phyloP scores from a whole-genome alignment of 1,140 invertebrate species.

The Danaus plexippus region DNA sequence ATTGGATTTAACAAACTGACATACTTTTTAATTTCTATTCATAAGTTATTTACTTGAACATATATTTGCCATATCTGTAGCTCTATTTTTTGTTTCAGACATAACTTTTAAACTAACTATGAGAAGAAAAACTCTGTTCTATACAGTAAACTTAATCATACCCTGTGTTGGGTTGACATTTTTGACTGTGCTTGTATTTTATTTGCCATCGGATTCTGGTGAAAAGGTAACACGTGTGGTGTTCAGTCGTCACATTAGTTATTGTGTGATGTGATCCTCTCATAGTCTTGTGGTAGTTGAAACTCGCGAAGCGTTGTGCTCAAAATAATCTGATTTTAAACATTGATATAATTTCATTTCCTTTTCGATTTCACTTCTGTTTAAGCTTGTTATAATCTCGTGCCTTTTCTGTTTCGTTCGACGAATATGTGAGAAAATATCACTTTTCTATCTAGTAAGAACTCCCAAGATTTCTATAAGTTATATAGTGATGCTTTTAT shows the following conservation, averaged over 20 bases:
- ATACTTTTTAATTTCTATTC: neutral
- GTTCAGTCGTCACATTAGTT: slow-evolving; percentile 6
- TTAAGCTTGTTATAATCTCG: no score
- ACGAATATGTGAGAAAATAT: no score
- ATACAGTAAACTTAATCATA: slow-evolving; percentile 97
- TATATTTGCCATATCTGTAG: neutral
- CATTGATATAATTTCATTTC: no score
- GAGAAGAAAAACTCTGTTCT: slow-evolving; percentile 95
- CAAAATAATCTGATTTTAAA: no score
- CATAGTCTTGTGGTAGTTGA: slow-evolving; percentile 14
- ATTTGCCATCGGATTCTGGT: slow-evolving; percentile 97
- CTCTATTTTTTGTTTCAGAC: slow-evolving; percentile 44
- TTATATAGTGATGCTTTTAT: no score
- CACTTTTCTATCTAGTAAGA: no score
- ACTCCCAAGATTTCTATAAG: no score
- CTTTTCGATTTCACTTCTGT: no score
- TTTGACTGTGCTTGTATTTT: slow-evolving; percentile 97
- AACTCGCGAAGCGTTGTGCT: no score
- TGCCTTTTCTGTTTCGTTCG: no score
- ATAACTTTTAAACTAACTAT: slow-evolving; percentile 90
- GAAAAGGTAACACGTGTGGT: slow-evolving; percentile 85
- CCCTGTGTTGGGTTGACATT: slow-evolving; percentile 98
- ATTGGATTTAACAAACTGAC: neutral
- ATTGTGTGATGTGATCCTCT: slow-evolving; percentile 15
- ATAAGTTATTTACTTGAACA: neutral